Evolutionary conservation across 2,113 vertebrate species (phyloP), one percentile per base, ranked within the genome.

Genomic region (Tachysurus vachellii): DNA sequence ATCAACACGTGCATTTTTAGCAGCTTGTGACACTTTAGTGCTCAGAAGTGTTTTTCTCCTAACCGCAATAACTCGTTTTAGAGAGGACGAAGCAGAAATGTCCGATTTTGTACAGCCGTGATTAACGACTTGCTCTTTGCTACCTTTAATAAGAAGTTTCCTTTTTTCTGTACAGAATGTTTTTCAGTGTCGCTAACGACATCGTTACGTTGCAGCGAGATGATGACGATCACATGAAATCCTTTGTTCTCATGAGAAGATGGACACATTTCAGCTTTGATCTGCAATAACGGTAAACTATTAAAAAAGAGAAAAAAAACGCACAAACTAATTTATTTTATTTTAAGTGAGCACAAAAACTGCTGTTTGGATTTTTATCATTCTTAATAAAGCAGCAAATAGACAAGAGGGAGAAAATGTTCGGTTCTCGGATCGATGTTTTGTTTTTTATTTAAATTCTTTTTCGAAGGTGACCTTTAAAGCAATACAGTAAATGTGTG

Each of bases 401-500:
- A 3, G 28, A 59, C 9, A 36, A 23, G n/a, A n/a, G 76, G 42
- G 44, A 5, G 19, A 50, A 14, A 13, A 14, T n/a, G 54, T 54
- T 36, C 14, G 17, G 13, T 77, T 77, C 12, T 4, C 0, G 28
- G 50, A 28, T 77, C 0, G 26, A 77, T 77, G n/a, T n/a, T n/a
- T 7, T 50, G 28, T 77, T 77, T 77, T 76, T 16, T 50, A 76
- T 11, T 73, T 50, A 12, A 12, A 50, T 77, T 53, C 9, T 79
- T 79, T 79, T 79, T 50, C 53, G 3, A 28, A 23, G 14, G 21
- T 36, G 11, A 36, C 77, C 68, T 82, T 85, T 54, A 54, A 88
- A 90, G 89, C 89, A 90, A 90, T 90, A 90, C 42, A 44, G 44
- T 64, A 73, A 66, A 50, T n/a, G 36, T 54, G 89, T 93, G 93